A percentile compares a stretch with the other conserved stretches of the same genome.
phyloP scores from a whole-genome alignment of 1,140 invertebrate species.

The Macrobrachium nipponense region DNA sequence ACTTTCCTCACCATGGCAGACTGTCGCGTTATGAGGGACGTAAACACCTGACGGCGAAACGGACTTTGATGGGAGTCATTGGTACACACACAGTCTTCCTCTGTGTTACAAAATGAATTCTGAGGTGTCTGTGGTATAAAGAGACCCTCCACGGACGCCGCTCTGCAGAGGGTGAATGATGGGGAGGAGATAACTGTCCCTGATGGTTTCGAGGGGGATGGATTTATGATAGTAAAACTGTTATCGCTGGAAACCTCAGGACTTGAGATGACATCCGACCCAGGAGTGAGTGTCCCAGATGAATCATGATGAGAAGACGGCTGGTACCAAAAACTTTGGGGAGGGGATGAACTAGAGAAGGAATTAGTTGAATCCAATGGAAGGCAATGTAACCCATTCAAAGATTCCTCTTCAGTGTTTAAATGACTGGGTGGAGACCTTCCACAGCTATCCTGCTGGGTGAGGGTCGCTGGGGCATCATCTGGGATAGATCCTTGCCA shows the following conservation, averaged over 20 bases:
- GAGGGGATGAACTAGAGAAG: not conserved
- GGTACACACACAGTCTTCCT: not conserved
- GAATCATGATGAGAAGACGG: not conserved
- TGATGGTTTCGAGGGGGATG: not conserved
- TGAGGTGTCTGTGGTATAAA: constrained; percentile 15
- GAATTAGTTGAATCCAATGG: not conserved
- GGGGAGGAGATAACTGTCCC: not conserved
- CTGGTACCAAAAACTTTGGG: not conserved
- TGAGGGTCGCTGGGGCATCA: not conserved
- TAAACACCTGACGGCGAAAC: constrained; percentile 48
- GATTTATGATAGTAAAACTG: not conserved
- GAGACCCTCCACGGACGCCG: constrained; percentile 39
- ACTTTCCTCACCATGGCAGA: constrained; percentile 40
- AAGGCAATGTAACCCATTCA: not conserved
- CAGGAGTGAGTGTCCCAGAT: constrained; percentile 28
- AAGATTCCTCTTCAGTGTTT: too few species aligned
- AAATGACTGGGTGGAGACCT: too few species aligned
- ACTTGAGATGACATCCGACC: constrained; percentile 23
- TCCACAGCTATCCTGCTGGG: not conserved
- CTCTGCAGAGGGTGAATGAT: constrained; percentile 41
- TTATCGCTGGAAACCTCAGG: constrained; percentile 10
- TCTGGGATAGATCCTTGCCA: constrained; percentile 30
- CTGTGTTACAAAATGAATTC: not conserved
- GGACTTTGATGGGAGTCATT: constrained; percentile 28
- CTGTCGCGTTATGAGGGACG: constrained; percentile 41